These are phyloP conservation scores for Spinus pinus DNA, from an alignment of 2,797 vertebrate genomes.

Conservation along the genomic window DNA sequence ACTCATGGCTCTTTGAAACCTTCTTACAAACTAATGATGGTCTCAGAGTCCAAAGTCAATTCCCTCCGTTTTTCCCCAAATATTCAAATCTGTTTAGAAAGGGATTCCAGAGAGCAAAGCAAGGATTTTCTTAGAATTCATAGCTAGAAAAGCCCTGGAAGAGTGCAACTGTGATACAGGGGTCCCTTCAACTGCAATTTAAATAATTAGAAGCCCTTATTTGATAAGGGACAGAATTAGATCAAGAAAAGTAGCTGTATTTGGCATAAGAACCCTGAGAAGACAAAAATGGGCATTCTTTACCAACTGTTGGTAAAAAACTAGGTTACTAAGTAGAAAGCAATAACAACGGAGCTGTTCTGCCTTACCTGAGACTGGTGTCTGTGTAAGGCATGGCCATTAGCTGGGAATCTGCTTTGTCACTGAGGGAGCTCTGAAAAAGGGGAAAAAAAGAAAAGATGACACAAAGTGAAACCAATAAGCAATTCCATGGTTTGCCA, in stretches of 20 bases:
- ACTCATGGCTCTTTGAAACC: not conserved
- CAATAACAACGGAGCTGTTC: not conserved
- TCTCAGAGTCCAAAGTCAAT: not conserved
- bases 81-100: not conserved
- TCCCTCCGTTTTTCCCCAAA: not conserved
- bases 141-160: not conserved
- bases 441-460: not conserved
- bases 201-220: not conserved
- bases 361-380: slow-evolving; percentile 83
- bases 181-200: not conserved
- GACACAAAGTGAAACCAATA: not conserved
- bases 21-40: not conserved
- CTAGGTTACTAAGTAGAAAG: not conserved
- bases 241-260: not conserved
- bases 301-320: not conserved
- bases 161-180: not conserved
- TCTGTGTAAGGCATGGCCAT: slow-evolving; percentile 87
- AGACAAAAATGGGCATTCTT: not conserved
- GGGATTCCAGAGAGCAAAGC: not conserved
- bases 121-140: not conserved
- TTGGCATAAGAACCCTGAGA: not conserved
- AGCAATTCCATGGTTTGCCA: not conserved
- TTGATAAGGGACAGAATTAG: not conserved
- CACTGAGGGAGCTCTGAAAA: slow-evolving; percentile 80
- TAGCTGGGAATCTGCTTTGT: slow-evolving; percentile 81